These are phyloP conservation scores for Anticlea derivata DNA, from an alignment of 2,888 invertebrate genomes.

Conservation along the genomic window DNA sequence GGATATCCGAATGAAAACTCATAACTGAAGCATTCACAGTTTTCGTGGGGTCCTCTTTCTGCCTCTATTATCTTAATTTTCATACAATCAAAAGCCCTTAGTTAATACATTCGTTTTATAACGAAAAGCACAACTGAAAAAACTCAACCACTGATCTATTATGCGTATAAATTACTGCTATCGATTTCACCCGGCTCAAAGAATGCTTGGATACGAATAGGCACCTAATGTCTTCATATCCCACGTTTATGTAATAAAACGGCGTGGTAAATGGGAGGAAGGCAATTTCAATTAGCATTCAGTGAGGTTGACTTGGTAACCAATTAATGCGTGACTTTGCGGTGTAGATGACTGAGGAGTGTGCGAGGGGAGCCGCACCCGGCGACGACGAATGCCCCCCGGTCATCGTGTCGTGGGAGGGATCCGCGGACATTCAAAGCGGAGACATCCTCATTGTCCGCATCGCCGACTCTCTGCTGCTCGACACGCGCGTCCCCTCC, in stretches of 20 bases:
- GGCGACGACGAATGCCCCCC: conserved; percentile 81
- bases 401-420: conserved; percentile 86
- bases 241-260: conserved; percentile 27
- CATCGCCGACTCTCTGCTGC: conserved; percentile 86
- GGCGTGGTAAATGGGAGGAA: conserved; percentile 31
- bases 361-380: conserved; percentile 48
- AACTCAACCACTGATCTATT: neutral
- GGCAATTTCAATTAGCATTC: conserved; percentile 49
- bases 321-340: conserved; percentile 61
- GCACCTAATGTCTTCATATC: conserved; percentile 25
- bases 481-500: conserved; percentile 56
- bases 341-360: conserved; percentile 74
- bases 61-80: neutral
- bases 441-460: conserved; percentile 89
- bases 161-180: neutral
- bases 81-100: neutral
- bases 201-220: conserved; percentile 1
- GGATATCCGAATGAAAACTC: conserved; percentile 3
- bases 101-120: conserved; percentile 5
- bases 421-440: conserved; percentile 87
- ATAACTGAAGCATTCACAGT: neutral
- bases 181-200: neutral
- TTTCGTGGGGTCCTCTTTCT: conserved; percentile 1
- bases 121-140: neutral
- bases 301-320: conserved; percentile 51